Conservation (phyloP, 2,888 invertebrate genomes). For the Beris chalybata region DNA sequence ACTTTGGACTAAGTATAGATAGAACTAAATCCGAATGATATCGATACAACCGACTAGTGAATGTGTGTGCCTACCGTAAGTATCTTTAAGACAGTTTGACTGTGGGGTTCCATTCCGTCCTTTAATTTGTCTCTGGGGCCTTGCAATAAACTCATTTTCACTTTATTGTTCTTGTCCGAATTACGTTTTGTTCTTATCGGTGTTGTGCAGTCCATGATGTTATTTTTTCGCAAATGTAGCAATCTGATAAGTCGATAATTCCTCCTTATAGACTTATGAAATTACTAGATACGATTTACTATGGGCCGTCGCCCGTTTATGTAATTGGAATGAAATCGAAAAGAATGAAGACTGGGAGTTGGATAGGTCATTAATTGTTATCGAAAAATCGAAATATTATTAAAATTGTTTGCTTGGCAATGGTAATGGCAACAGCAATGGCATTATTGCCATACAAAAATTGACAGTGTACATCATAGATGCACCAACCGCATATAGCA, state of each 20-base stretch:
- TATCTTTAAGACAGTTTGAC: too few species aligned
- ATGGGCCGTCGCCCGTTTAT: background rate
- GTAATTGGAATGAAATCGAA: slow-evolving; percentile 29
- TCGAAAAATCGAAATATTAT: too few species aligned
- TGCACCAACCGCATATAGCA: too few species aligned
- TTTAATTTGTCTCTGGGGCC: slow-evolving; percentile 30
- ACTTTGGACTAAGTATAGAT: too few species aligned
- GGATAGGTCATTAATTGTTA: too few species aligned
- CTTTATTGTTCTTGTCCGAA: slow-evolving; percentile 15
- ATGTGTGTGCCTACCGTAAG: too few species aligned
- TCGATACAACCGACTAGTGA: too few species aligned
- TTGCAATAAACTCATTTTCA: slow-evolving; percentile 30
- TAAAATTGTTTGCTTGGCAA: too few species aligned
- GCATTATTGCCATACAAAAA: too few species aligned
- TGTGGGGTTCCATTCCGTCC: background rate
- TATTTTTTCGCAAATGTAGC: slow-evolving; percentile 21
- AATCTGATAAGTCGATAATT: slow-evolving; percentile 27
- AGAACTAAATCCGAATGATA: too few species aligned
- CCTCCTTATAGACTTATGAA: slow-evolving; percentile 30
- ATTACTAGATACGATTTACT: slow-evolving; percentile 25
- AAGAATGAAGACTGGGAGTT: background rate
- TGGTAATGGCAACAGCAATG: too few species aligned
- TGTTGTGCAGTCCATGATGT: slow-evolving; percentile 4
- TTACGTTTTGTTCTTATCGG: slow-evolving; percentile 15
- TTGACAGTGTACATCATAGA: too few species aligned